Percentiles rank a stretch among this genome's conserved stretches.
Evolutionary conservation across 2,113 vertebrate genomes (phyloP).

Genomic region (Miniopterus natalensis): DNA sequence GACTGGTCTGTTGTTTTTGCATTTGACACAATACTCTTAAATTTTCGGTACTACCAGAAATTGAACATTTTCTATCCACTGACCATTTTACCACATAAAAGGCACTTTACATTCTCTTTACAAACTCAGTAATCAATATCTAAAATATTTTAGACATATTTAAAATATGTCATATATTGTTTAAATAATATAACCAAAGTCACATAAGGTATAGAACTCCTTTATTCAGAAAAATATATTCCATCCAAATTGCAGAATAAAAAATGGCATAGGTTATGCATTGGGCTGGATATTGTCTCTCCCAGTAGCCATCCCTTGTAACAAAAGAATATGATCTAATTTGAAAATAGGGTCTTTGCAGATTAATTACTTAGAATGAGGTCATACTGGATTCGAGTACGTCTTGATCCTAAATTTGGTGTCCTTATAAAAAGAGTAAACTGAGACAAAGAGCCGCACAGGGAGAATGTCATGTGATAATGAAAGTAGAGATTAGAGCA

Average conservation of each 20-base stretch:
- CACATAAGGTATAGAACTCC: not conserved
- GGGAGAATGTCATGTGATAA: not conserved
- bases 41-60: not conserved
- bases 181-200: not conserved
- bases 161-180: constrained; percentile 1
- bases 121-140: not conserved
- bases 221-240: constrained; percentile 38
- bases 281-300: not conserved
- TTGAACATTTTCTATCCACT: not conserved
- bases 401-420: not conserved
- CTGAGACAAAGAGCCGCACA: not conserved
- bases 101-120: not conserved
- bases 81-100: constrained; percentile 22
- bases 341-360: constrained; percentile 15
- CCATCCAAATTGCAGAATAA: not conserved
- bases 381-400: constrained; percentile 17
- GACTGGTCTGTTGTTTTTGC: not conserved
- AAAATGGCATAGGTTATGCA: not conserved
- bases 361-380: constrained; percentile 10
- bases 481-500: rapidly evolving
- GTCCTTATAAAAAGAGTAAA: not conserved
- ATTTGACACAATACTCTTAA: not conserved
- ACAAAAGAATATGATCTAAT: not conserved
- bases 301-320: not conserved
- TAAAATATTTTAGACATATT: constrained; percentile 21